Evolutionary conservation across 1,140 invertebrate species (phyloP), one percentile per base, ranked within the genome.

Genomic region (Bicyclus anynana): DNA sequence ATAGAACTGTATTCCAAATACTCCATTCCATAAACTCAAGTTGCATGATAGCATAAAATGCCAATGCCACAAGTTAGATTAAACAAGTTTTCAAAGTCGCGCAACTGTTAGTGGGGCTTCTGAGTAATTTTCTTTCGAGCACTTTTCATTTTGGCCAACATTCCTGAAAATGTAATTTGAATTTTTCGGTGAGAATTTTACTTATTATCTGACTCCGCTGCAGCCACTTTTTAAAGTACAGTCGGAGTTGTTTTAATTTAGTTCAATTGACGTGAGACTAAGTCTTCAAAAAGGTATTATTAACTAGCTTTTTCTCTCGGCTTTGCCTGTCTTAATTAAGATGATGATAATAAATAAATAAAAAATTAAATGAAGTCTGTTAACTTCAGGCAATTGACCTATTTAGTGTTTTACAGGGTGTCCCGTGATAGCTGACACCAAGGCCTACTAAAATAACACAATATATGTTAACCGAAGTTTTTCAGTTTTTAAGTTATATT

Each of bases 51-150:
- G 20, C 49, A 52, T 53, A 73, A 74, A 78, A 72, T 67, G 53
- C 56, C 68, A 78, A 72, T 66, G 55, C 61, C 68, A 65, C 67
- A 75, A 78, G 71, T 76, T 78, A 76, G 69, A 78, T 78, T 78
- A 78, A 72, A 78, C 63, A 78, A 78, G 70, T 78, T 78, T 67
- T 60, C 59, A 60, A 61, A 66, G 33, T 59, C 50, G 57, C 14
- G 51, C 7, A 47, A 71, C 62, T 61, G 54, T 54, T 70, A 56
- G 62, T 33, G 29, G 29, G 49, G 65, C 62, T 67, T 70, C 54
- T 67, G 70, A 64, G 68, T 69, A 57, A 62, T 60, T 68, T 70
- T 69, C 63, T 66, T 67, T 51, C 29, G 53, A 56, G 59, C 48
- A 58, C 51, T 63, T 63, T 63, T 53, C 51, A 42, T 59, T 59